Conservation (phyloP, 64 coral and sea anemone species). For the Catalaphyllia jardinei region DNA sequence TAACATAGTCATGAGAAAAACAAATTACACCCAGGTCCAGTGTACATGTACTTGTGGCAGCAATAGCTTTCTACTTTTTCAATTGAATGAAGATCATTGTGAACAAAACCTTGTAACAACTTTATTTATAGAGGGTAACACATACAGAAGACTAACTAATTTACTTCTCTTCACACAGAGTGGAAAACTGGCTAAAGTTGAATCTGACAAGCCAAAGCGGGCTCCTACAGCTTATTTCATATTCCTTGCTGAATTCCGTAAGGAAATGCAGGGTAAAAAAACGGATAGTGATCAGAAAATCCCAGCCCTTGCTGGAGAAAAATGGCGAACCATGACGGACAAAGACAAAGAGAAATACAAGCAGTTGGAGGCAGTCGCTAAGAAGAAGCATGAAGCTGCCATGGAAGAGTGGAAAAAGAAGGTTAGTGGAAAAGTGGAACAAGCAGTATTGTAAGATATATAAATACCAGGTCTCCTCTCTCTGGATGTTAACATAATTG, state of each 20-base stretch:
- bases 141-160: no score
- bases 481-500: no score
- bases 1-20: no score
- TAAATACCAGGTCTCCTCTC: no score
- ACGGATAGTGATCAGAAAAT: conserved; percentile 64
- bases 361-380: conserved; percentile 61
- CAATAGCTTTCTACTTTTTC: no score
- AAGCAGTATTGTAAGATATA: no score
- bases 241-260: conserved; percentile 85
- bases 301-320: conserved; percentile 86
- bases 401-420: conserved; percentile 83
- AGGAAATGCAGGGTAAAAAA: conserved; percentile 50
- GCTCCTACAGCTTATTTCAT: conserved; percentile 91
- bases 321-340: conserved; percentile 87
- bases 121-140: no score
- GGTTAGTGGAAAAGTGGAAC: conserved; percentile 21
- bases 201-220: conserved; percentile 89
- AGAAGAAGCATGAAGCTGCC: conserved; percentile 68
- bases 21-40: no score
- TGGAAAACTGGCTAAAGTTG: conserved; percentile 61
- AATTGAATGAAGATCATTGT: no score
- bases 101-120: no score
- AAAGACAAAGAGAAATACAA: conserved; percentile 71
- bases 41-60: no score
- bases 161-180: conserved; percentile 14